Base-by-base conservation (phyloP, 2,797 vertebrate species). In the Pseudochirops corinnae region DNA sequence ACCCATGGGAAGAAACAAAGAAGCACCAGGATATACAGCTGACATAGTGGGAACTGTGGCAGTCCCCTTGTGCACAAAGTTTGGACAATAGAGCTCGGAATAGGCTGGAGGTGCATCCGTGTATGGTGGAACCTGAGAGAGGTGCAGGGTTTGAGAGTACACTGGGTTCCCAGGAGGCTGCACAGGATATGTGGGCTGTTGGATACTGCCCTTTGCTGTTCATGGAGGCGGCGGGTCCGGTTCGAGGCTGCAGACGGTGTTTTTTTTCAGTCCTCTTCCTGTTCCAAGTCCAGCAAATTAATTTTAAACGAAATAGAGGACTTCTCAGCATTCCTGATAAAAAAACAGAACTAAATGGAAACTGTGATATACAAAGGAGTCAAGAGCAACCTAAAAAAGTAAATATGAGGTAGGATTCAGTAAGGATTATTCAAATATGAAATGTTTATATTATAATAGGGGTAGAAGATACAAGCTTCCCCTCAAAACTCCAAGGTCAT, bases 81-180 rank as follows among this genome's bases (percentile, higher is more conserved):
- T 99, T 97, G 99, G 99, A 97, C 99, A 99, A 98, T 99, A 99
- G 97, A 99, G 99, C 99, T 99, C 99, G 97, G 99, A 99, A 97
- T 99, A 99, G 95, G 99, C 99, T 95, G 99, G 99, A 94, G 99
- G 99, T 33, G 99, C 99, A 94, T 99, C 99, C 13, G 99, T 99
- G 98, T 99, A 99, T 92, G 99, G 99, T 90, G 99, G 99, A 96
- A 99, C 99, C 99, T 99, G 99, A 97, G 99, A 99, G 97, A 99
- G 99, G 98, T 99, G 99, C 99, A 99, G 98, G 93, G 99, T 98
- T 98, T 99, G 99, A 18, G 99, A 99, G 97, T 99, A 99, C 95
- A 98, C 98, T 7, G 99, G 98, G 97, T 98, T 99, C 98, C 98
- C 97, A 94, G 99, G 99, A 98, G 99, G 98, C 98, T 99, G 99